phyloP scores from a whole-genome alignment of 2,797 vertebrate species.

The Heterohyrax brucei region DNA sequence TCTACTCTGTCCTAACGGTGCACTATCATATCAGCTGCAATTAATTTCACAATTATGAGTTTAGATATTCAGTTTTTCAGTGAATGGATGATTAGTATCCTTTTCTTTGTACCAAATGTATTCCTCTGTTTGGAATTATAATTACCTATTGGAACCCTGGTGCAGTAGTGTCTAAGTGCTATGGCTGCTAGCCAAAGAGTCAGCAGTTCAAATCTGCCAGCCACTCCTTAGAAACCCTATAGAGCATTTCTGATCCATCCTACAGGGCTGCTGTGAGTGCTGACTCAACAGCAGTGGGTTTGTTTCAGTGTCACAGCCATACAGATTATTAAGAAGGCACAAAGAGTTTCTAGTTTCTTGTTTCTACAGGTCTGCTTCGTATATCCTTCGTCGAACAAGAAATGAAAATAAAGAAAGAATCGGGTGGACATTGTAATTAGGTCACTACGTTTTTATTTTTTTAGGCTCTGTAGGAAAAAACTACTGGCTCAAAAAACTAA shows the following conservation, averaged over 20 bases:
- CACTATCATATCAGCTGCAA: no score
- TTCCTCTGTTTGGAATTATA: not conserved
- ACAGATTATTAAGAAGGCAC: not conserved
- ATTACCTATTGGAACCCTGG: not conserved
- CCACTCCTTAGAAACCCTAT: no score
- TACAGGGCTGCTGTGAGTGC: no score
- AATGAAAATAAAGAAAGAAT: not conserved
- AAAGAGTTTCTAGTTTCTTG: not conserved
- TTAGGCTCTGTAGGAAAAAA: not conserved
- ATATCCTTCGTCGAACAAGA: not conserved
- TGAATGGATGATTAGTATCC: rapidly evolving
- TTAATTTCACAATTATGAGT: no score
- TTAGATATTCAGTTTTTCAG: no score
- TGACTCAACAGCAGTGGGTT: no score
- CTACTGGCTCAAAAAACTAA: not conserved
- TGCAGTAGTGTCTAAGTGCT: no score
- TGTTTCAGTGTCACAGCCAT: no score
- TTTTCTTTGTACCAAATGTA: not conserved
- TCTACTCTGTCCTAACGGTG: no score
- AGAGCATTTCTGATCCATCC: no score
- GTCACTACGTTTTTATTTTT: not conserved
- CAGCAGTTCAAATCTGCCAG: no score
- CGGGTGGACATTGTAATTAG: not conserved
- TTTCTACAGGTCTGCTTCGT: not conserved
- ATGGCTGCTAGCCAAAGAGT: no score